These are phyloP conservation scores for Caenorhabditis briggsae DNA, from an alignment of 1,140 invertebrate species.

Conservation along the genomic window DNA sequence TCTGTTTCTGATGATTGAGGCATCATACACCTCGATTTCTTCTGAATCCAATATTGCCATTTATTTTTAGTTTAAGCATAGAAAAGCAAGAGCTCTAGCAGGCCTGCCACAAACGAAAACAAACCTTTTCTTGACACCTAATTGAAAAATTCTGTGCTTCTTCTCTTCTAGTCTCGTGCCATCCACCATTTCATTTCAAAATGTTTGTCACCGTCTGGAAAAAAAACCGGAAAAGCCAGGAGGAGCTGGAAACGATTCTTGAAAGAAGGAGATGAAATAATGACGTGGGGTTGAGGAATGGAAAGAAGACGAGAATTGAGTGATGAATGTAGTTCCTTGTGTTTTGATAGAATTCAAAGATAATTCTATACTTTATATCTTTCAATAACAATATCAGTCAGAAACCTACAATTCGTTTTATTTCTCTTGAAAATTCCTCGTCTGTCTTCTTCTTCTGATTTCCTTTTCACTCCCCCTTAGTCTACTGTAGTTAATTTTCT, in stretches of 20 bases:
- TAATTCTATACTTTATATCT: not conserved
- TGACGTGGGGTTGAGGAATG: not conserved
- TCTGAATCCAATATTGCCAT: not conserved
- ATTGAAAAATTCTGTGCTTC: conserved; percentile 38
- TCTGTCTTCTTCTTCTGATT: not conserved
- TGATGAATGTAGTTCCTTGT: conserved; percentile 16
- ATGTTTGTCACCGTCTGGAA: conserved; percentile 7
- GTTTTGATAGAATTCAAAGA: conserved; percentile 9
- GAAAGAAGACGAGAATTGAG: not conserved
- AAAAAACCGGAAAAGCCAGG: conserved; percentile 16
- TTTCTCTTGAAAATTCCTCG: not conserved
- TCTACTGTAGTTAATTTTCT: not conserved
- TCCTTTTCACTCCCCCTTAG: not conserved
- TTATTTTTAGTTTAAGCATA: conserved; percentile 13
- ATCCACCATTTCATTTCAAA: conserved; percentile 52
- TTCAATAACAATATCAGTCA: not conserved
- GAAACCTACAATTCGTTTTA: not conserved
- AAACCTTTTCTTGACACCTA: conserved; percentile 52
- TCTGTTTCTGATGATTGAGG: too few relatives aligned
- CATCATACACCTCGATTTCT: not conserved
- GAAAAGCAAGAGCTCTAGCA: not conserved
- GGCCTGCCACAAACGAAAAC: conserved; percentile 8
- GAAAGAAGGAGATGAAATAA: conserved; percentile 1
- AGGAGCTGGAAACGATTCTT: conserved; percentile 16
- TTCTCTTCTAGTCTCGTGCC: conserved; percentile 32